Percentiles rank a stretch among this genome's conserved stretches.
phyloP scores from a whole-genome alignment of 2,888 invertebrate species.

The Heliconius cydno region DNA sequence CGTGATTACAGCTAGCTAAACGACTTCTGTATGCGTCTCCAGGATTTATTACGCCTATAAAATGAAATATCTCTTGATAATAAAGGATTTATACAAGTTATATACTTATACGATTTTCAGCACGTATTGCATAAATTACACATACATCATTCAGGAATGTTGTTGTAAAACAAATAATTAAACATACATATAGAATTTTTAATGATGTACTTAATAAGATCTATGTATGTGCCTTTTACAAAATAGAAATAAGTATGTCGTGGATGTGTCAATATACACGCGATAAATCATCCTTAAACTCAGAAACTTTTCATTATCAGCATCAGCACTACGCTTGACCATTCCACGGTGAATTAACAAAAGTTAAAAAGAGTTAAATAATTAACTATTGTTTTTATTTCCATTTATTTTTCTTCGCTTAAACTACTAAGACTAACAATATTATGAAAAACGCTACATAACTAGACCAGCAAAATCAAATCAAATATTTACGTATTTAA shows the following conservation, averaged over 20 bases:
- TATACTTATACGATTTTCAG: constrained; percentile 55
- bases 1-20: constrained; percentile 63
- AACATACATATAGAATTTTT: not conserved
- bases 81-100: constrained; percentile 72
- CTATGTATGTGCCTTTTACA: not conserved
- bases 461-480: not conserved
- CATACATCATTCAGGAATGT: not conserved
- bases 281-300: constrained; percentile 63
- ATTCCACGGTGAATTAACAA: no score
- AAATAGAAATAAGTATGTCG: not conserved
- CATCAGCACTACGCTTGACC: no score
- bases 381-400: no score
- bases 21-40: constrained; percentile 61
- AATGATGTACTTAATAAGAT: not conserved
- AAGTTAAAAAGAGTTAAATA: not conserved
- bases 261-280: constrained; percentile 51
- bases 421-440: no score
- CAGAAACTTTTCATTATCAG: no score
- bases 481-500: no score
- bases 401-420: no score
- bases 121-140: constrained; percentile 17
- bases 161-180: not conserved
- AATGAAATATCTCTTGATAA: constrained; percentile 72
- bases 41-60: constrained; percentile 75
- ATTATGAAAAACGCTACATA: not conserved